phyloP scores from a whole-genome alignment of 2,113 vertebrate genomes.

The Micronycteris hirsuta region DNA sequence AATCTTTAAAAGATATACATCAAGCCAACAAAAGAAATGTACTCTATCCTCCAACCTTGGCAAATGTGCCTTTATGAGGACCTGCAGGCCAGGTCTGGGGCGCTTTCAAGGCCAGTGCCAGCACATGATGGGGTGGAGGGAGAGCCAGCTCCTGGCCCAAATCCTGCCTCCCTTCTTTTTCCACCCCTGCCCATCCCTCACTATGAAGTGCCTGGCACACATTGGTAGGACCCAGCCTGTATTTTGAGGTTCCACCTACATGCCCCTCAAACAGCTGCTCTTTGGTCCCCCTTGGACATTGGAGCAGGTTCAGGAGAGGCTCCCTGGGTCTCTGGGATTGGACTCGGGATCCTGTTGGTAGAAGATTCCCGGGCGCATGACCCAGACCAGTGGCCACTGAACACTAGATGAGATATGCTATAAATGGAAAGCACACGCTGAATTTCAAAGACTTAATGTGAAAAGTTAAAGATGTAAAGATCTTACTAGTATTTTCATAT shows the following conservation, averaged over 20 bases:
- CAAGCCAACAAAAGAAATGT: background rate
- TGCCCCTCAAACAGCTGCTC: background rate
- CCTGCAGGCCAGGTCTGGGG: background rate
- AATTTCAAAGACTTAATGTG: background rate
- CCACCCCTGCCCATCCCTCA: background rate
- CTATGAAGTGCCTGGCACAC: too few relatives aligned
- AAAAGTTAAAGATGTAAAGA: background rate
- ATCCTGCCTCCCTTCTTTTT: background rate
- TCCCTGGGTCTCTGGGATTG: background rate
- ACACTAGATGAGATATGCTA: background rate
- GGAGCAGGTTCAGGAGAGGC: background rate
- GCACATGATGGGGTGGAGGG: rapidly evolving
- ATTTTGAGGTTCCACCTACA: background rate
- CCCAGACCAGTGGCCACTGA: background rate
- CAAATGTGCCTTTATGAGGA: background rate
- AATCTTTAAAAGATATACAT: background rate
- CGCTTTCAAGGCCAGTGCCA: background rate
- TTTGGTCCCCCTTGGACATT: background rate
- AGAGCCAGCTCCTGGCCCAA: background rate
- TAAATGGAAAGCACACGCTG: background rate
- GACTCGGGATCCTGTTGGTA: background rate
- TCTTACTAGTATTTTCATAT: background rate
- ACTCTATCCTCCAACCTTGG: background rate
- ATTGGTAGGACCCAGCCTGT: background rate
- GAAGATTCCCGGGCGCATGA: background rate